These are phyloP conservation scores for Heterodera carotae DNA, from an alignment of 1,140 invertebrate genomes.

Conservation along the genomic window DNA sequence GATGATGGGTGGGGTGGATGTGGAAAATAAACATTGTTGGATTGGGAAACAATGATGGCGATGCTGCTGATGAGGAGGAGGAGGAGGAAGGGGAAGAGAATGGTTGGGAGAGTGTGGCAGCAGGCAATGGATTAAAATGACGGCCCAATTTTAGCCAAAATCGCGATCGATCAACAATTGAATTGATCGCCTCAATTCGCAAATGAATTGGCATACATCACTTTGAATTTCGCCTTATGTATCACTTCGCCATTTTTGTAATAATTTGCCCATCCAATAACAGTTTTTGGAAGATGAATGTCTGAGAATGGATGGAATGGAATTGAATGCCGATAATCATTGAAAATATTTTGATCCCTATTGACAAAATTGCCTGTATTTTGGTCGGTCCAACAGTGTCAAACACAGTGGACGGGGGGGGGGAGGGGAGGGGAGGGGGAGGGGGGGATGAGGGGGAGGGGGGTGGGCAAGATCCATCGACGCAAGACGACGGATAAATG, in stretches of 20 bases:
- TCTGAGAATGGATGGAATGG: neutral
- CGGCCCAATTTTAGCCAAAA: neutral
- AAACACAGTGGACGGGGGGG: too few relatives aligned
- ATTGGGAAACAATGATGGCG: constrained; percentile 2
- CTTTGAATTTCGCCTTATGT: too few relatives aligned
- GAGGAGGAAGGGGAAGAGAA: neutral
- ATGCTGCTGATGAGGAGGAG: neutral
- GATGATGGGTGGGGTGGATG: neutral
- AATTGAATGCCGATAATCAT: neutral
- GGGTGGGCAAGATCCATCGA: too few relatives aligned
- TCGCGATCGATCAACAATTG: neutral
- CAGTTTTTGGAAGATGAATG: neutral
- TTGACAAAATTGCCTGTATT: constrained; percentile 1
- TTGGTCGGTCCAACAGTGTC: neutral
- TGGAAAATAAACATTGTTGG: constrained; percentile 1
- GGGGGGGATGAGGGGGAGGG: too few relatives aligned
- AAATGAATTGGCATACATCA: too few relatives aligned
- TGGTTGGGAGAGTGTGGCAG: too few relatives aligned
- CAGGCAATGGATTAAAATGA: neutral
- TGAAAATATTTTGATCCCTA: neutral
- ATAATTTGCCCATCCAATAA: neutral
- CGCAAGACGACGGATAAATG: too few relatives aligned
- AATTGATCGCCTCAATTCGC: neutral
- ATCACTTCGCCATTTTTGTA: too few relatives aligned
- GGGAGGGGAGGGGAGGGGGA: too few relatives aligned